These are phyloP conservation scores for Enteromius paludinosus DNA, from an alignment of 2,797 vertebrate species.

Conservation along the genomic window DNA sequence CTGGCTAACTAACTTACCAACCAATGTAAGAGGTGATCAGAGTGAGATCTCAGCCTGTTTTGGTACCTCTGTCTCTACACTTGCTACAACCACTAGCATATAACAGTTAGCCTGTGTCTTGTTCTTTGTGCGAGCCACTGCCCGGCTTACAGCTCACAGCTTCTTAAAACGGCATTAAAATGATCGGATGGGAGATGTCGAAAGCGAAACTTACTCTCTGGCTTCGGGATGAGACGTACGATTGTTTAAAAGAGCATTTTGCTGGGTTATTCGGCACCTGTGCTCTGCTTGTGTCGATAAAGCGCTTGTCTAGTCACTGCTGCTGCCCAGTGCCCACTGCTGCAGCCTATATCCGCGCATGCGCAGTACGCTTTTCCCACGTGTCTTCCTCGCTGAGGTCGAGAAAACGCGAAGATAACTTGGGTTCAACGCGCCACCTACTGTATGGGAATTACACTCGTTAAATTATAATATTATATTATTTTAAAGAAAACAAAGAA, in stretches of 20 bases:
- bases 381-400: constrained; percentile 52
- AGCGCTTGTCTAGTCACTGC: constrained; percentile 64
- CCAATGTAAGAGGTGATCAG: constrained; percentile 1
- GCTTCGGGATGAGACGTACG: constrained; percentile 56
- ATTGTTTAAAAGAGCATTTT: constrained; percentile 71
- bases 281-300: constrained; percentile 56
- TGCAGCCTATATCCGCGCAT: constrained; percentile 59
- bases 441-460: constrained; percentile 15
- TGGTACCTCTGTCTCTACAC: constrained; percentile 24
- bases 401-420: neutral
- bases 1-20: neutral
- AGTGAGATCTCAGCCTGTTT: constrained; percentile 12
- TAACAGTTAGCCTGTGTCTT: constrained; percentile 52
- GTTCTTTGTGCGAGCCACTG: constrained; percentile 63
- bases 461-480: neutral
- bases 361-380: constrained; percentile 52
- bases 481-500: neutral
- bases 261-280: constrained; percentile 51
- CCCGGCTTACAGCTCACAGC: constrained; percentile 25
- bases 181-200: neutral
- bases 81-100: constrained; percentile 44
- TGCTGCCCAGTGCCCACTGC: constrained; percentile 50
- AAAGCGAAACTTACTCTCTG: constrained; percentile 73
- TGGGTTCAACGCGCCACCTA: constrained; percentile 35
- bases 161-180: constrained; percentile 2